A percentile compares a stretch with the other conserved stretches of the same genome.
Evolutionary conservation across 64 coral and sea anemone genomes (phyloP).

Genomic region (Montipora efflorescens): DNA sequence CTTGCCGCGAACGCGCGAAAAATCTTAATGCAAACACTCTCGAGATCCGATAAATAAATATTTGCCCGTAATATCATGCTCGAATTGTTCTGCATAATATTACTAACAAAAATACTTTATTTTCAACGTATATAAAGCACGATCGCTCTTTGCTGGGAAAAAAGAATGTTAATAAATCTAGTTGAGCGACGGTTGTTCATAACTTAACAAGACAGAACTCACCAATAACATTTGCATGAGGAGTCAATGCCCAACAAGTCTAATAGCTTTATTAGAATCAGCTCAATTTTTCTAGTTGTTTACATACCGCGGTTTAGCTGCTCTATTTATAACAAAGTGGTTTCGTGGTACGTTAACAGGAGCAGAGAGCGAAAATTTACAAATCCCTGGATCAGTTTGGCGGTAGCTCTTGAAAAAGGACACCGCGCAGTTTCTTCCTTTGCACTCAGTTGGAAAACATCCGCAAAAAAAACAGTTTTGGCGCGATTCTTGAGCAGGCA

Average conservation of each 20-base stretch:
- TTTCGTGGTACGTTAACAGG: too few relatives aligned
- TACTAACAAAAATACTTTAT: neutral
- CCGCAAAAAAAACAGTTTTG: too few relatives aligned
- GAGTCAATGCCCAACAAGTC: neutral
- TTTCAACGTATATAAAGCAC: neutral
- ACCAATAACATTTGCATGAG: neutral
- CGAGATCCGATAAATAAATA: slow-evolving; percentile 31
- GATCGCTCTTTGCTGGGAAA: neutral
- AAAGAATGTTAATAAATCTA: neutral
- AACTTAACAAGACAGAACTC: neutral
- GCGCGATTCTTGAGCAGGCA: too few relatives aligned
- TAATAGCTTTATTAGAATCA: neutral
- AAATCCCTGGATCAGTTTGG: too few relatives aligned
- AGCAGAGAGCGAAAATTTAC: too few relatives aligned
- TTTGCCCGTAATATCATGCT: slow-evolving; percentile 1
- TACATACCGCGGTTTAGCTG: neutral
- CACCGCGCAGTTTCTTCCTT: too few relatives aligned
- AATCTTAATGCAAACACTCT: slow-evolving; percentile 21
- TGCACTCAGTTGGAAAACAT: too few relatives aligned
- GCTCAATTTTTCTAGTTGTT: neutral
- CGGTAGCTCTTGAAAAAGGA: too few relatives aligned
- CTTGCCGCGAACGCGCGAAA: slow-evolving; percentile 12
- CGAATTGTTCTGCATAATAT: neutral
- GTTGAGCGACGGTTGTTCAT: neutral
- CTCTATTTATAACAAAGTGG: neutral